phyloP scores from a whole-genome alignment of 2,888 invertebrate genomes.

The Acleris holmiana region DNA sequence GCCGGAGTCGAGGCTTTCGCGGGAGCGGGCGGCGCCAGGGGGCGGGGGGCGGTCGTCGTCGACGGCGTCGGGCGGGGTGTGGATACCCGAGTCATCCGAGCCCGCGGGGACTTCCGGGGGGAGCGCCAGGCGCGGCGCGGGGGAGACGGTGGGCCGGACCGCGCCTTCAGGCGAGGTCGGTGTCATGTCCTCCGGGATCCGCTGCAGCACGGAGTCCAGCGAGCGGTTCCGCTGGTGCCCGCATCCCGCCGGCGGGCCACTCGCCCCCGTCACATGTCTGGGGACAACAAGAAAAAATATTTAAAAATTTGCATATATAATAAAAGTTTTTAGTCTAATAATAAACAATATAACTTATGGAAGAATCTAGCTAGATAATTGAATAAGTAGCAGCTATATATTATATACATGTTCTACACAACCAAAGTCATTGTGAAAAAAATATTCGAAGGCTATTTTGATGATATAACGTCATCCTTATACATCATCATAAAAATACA shows the following conservation, averaged over 20 bases:
- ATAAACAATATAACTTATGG: too few relatives aligned
- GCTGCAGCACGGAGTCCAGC: constrained; percentile 94
- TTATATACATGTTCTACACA: too few relatives aligned
- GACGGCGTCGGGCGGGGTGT: constrained; percentile 72
- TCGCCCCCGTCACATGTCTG: constrained; percentile 78
- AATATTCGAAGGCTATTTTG: too few relatives aligned
- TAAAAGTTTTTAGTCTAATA: too few relatives aligned
- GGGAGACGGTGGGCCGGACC: neutral
- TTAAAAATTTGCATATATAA: neutral
- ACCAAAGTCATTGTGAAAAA: too few relatives aligned
- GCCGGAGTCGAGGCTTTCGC: constrained; percentile 90
- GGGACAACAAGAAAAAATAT: constrained; percentile 56
- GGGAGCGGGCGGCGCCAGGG: constrained; percentile 85
- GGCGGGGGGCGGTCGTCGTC: constrained; percentile 80
- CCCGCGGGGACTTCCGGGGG: constrained; percentile 83
- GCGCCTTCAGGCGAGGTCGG: constrained; percentile 68
- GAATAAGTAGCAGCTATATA: too few relatives aligned
- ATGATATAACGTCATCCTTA: too few relatives aligned
- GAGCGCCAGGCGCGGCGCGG: constrained; percentile 83
- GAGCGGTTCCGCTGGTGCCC: constrained; percentile 95
- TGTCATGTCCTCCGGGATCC: constrained; percentile 93
- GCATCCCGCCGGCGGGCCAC: constrained; percentile 81
- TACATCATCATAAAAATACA: too few relatives aligned
- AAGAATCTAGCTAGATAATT: too few relatives aligned
- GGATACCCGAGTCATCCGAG: constrained; percentile 92